Evolutionary conservation across 2,797 vertebrate species (phyloP).

Genomic region (Ispidina picta): DNA sequence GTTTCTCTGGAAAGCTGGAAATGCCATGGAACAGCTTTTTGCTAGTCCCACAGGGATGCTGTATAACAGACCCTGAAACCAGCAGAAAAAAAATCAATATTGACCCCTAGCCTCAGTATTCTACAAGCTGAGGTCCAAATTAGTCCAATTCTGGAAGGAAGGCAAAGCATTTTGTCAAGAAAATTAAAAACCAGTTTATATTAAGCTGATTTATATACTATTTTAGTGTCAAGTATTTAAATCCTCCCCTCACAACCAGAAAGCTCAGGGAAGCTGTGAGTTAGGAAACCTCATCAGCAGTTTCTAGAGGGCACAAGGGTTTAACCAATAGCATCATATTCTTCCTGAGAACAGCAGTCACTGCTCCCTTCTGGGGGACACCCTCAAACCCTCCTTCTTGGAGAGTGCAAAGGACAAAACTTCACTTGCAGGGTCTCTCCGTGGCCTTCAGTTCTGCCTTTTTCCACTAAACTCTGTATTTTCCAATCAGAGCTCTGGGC

Average conservation of each 20-base stretch:
- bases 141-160: not conserved
- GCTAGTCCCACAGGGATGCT: not conserved
- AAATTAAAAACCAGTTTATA: not conserved
- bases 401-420: not conserved
- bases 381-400: not conserved
- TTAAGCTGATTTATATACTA: not conserved
- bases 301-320: not conserved
- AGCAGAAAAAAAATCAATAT: not conserved
- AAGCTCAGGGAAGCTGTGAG: not conserved
- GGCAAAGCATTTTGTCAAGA: not conserved
- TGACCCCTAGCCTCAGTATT: not conserved
- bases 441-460: not conserved
- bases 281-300: not conserved
- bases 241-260: not conserved
- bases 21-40: not conserved
- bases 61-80: not conserved
- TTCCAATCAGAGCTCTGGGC: not conserved
- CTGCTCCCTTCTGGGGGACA: not conserved
- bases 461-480: not conserved
- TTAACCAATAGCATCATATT: not conserved
- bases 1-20: not conserved
- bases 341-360: not conserved
- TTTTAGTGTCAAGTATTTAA: not conserved
- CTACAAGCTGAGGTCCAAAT: not conserved
- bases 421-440: not conserved